A percentile compares a stretch with the other conserved stretches of the same genome.
Evolutionary conservation across 2,113 vertebrate genomes (phyloP).

Genomic region (Bos javanicus): DNA sequence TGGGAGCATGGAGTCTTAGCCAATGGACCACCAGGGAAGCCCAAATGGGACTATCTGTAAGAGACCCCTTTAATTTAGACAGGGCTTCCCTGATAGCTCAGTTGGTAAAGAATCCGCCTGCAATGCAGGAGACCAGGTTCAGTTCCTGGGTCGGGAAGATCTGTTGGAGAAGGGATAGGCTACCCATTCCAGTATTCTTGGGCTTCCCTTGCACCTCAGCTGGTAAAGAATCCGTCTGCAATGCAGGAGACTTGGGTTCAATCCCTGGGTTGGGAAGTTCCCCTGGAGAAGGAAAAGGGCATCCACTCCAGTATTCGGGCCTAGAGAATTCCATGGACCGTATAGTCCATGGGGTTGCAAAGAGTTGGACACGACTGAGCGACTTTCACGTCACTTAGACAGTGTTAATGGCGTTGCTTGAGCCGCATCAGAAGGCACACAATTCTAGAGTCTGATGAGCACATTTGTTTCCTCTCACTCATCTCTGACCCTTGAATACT

Average conservation of each 20-base stretch:
- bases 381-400: not conserved
- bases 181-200: not conserved
- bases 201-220: not conserved
- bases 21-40: not conserved
- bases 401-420: not conserved
- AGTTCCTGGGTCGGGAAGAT: not conserved
- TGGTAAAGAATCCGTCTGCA: not conserved
- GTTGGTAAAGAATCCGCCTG: not conserved
- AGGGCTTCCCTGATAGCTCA: not conserved
- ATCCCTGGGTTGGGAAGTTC: not conserved
- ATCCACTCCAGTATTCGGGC: not conserved
- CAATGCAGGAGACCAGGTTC: not conserved
- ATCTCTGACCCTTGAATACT: not conserved
- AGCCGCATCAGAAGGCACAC: not conserved
- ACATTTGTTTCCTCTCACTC: not conserved
- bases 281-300: not conserved
- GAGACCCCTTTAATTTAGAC: not conserved
- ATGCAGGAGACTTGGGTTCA: not conserved
- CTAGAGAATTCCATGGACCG: not conserved
- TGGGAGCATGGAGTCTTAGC: not conserved
- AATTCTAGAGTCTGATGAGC: not conserved
- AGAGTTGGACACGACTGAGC: not conserved
- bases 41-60: not conserved
- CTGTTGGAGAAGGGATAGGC: not conserved
- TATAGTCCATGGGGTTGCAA: not conserved